Percentiles rank a stretch among this genome's conserved stretches.
Evolutionary conservation across 2,113 vertebrate species (phyloP).

Genomic region (Ictidomys tridecemlineatus): DNA sequence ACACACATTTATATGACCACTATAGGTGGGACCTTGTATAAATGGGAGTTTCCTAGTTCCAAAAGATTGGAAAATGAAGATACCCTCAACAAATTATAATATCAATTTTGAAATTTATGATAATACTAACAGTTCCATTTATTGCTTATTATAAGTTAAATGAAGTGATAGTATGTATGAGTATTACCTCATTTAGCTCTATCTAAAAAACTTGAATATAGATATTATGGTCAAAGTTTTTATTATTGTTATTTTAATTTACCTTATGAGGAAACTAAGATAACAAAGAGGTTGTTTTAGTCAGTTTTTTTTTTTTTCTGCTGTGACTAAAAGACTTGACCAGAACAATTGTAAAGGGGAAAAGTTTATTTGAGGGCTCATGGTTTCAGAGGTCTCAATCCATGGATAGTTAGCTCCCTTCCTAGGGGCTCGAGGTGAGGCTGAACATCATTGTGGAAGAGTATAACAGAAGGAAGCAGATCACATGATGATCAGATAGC

Average conservation of each 20-base stretch:
- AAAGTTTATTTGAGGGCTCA: no score
- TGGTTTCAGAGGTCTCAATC: no score
- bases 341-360: no score
- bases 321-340: no score
- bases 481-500: no score
- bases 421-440: no score
- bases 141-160: neutral
- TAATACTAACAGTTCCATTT: neutral
- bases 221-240: neutral
- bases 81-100: neutral
- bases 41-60: neutral
- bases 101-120: neutral
- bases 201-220: neutral
- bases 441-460: no score
- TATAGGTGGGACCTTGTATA: neutral
- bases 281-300: neutral
- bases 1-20: neutral
- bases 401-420: no score
- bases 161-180: neutral
- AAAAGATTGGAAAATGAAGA: neutral
- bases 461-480: no score
- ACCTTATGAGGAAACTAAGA: constrained; percentile 12
- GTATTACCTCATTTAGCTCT: neutral
- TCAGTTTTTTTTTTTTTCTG: no score
- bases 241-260: constrained; percentile 37